Evolutionary conservation across 1,140 invertebrate genomes (phyloP).

Genomic region (Vanessa atalanta): DNA sequence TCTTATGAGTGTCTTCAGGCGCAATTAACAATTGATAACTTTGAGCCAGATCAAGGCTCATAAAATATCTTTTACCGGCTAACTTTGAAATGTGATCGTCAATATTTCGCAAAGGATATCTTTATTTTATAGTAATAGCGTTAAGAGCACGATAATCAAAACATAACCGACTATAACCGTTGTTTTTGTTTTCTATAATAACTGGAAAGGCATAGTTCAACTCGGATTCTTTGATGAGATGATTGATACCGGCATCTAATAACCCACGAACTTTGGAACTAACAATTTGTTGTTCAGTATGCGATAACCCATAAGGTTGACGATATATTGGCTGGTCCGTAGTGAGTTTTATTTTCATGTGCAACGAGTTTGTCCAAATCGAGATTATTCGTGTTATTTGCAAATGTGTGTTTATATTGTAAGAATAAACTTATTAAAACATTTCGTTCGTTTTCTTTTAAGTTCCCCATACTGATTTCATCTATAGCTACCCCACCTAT

Average conservation of each 20-base stretch:
- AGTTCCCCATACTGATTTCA: no score
- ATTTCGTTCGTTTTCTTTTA: no score
- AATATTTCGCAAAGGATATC: slow-evolving; percentile 28
- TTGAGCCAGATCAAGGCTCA: slow-evolving; percentile 21
- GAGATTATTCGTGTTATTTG: slow-evolving; percentile 33
- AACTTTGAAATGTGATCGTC: slow-evolving; percentile 26
- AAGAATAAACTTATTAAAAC: background rate
- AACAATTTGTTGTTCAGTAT: slow-evolving; percentile 38
- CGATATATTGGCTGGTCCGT: slow-evolving; percentile 35
- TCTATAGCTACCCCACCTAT: no score
- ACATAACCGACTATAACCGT: slow-evolving; percentile 32
- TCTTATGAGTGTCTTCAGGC: background rate
- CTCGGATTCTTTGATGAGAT: slow-evolving; percentile 41
- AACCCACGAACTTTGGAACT: slow-evolving; percentile 38
- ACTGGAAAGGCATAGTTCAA: slow-evolving; percentile 11
- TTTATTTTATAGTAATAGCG: slow-evolving; percentile 18
- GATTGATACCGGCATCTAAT: slow-evolving; percentile 38
- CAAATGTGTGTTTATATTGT: slow-evolving; percentile 23
- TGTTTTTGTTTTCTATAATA: slow-evolving; percentile 43
- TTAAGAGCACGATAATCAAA: slow-evolving; percentile 27
- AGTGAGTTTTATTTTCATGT: slow-evolving; percentile 42
- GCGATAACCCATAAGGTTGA: slow-evolving; percentile 43
- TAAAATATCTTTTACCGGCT: slow-evolving; percentile 19
- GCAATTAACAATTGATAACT: slow-evolving; percentile 9
- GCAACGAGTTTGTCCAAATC: slow-evolving; percentile 38